Evolutionary conservation across 2,888 invertebrate species (phyloP).

Genomic region (Nemoura dubitans): DNA sequence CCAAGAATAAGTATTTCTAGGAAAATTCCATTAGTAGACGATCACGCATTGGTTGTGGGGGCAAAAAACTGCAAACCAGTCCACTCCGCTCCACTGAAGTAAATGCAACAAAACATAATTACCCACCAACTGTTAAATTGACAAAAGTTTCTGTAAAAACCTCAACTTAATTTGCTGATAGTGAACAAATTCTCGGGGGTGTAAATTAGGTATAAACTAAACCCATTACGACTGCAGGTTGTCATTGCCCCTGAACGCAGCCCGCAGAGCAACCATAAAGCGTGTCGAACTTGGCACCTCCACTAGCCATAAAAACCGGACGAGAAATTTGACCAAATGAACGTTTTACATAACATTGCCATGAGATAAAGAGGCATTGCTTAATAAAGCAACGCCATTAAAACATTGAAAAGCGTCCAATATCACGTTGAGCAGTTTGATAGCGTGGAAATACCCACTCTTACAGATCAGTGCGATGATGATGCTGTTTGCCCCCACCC

Average conservation of each 20-base stretch:
- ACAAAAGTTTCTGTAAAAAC: not conserved
- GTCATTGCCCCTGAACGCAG: not conserved
- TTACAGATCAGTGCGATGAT: not conserved
- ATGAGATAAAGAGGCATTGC: not conserved
- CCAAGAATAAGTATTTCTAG: not conserved
- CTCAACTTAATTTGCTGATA: not conserved
- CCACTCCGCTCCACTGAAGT: not conserved
- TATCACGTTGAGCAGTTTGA: not conserved
- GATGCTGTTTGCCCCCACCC: not conserved
- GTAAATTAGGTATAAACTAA: not conserved
- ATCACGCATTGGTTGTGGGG: not conserved
- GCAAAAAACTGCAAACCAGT: not conserved
- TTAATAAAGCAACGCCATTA: not conserved
- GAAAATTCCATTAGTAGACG: not conserved
- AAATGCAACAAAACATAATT: slow-evolving; percentile 7
- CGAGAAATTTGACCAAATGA: not conserved
- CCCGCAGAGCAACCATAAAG: not conserved
- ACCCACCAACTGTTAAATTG: not conserved
- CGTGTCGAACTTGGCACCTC: not conserved
- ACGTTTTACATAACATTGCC: not conserved
- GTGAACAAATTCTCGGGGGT: not conserved
- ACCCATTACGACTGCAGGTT: not conserved
- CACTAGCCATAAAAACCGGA: not conserved
- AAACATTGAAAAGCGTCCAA: not conserved
- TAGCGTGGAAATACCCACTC: not conserved